These are phyloP conservation scores for Sebastes minor DNA, from an alignment of 2,797 vertebrate genomes.

Conservation along the genomic window DNA sequence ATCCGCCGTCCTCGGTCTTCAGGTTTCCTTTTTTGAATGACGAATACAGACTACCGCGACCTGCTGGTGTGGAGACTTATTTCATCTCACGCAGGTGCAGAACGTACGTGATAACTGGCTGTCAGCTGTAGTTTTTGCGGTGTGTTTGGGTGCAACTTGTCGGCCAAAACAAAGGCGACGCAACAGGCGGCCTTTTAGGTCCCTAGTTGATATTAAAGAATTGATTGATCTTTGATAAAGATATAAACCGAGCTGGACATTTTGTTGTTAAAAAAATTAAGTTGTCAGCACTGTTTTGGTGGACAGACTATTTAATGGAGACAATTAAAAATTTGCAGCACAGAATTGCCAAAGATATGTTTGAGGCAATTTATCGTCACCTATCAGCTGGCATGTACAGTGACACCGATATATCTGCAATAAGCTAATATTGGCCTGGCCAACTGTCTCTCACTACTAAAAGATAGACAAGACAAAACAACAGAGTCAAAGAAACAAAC, in stretches of 20 bases:
- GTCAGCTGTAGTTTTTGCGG: rapidly evolving
- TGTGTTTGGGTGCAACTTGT: no score
- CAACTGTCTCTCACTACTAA: rapidly evolving
- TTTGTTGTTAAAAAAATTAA: background rate
- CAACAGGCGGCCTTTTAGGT: background rate
- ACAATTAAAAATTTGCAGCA: background rate
- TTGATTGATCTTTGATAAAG: no score
- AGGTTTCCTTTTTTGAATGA: no score
- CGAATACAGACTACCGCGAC: no score
- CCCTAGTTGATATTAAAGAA: background rate
- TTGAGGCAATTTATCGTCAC: background rate
- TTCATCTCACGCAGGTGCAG: no score
- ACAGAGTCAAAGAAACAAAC: background rate
- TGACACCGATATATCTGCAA: background rate
- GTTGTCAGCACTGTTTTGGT: background rate
- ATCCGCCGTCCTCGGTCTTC: no score
- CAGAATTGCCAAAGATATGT: background rate
- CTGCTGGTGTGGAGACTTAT: rapidly evolving
- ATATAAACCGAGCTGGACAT: background rate
- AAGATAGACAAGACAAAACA: background rate
- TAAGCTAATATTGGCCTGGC: background rate
- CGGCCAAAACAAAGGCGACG: no score
- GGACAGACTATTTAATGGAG: background rate
- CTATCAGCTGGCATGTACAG: background rate
- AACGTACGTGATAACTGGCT: no score